Evolutionary conservation across 2,888 invertebrate genomes (phyloP), one percentile per base, ranked within the genome.

Genomic region (Aphodius sticticus): DNA sequence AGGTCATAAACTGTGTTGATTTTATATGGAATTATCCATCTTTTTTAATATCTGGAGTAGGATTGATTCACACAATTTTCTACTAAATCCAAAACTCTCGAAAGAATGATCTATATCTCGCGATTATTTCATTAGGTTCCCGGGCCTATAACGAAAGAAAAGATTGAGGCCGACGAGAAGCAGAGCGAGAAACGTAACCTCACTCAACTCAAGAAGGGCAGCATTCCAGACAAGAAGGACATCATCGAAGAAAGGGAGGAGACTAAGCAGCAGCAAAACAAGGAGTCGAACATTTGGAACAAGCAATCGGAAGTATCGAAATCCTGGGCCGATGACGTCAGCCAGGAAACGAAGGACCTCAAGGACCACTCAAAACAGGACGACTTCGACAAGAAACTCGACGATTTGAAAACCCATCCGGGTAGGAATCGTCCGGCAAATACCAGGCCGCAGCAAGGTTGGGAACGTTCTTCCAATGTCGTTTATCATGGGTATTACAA

Each of bases 131-230:
- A 53, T 53, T 12, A 53, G 81, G 91, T 92, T n/a, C 92, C 92
- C 0, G 92, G 92, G 16, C 92, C 93, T 0, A 92, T 92, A 9
- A 92, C 92, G 0, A 90, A 92, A 81, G 93, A 93, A 79, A 91
- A 92, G 83, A 89, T 93, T 16, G 92, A 92, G 84, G 92, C 92
- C 0, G 92, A 92, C 70, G 92, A 92, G 85, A 84, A 90, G 70
- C 89, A 90, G 81, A 88, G 86, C 38, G 91, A 91, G 81, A 91
- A 91, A 81, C 87, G 91, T 16, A 90, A 88, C 82, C 86, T 92
- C 79, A 91, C 90, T 4, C 91, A 91, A 82, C 83, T 91, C 81
- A 92, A 91, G 83, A 89, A 91, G n/a, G 88, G 88, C 7, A 85
- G 85, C 12, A 76, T 82, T 85, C 78, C 83, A 2, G 86, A 87